Evolutionary conservation across 2,888 invertebrate species (phyloP).

Genomic region (Sturmia bella): DNA sequence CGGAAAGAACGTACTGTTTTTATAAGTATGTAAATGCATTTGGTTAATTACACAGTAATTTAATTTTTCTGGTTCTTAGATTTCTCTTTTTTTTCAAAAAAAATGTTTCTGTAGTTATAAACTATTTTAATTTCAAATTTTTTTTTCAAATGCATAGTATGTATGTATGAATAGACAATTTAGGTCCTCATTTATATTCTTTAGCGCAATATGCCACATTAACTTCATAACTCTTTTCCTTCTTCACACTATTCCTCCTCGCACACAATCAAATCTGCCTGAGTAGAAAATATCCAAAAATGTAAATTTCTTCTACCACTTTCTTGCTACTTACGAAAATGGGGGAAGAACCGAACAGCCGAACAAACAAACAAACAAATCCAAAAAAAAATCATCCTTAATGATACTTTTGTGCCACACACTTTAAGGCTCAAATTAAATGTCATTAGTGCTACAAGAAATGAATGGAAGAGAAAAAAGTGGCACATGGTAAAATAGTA

Average conservation of each 20-base stretch:
- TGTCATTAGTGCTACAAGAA: conserved; percentile 57
- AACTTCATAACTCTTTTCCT: background rate
- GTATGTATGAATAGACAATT: background rate
- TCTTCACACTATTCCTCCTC: background rate
- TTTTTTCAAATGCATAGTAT: too few relatives aligned
- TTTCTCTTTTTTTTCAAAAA: too few relatives aligned
- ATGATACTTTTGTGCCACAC: conserved; percentile 56
- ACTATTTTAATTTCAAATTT: background rate
- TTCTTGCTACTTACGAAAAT: conserved; percentile 8
- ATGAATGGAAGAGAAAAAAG: background rate
- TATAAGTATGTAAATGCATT: too few relatives aligned
- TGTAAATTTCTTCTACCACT: conserved; percentile 7
- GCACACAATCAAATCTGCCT: too few relatives aligned
- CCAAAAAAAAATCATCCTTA: conserved; percentile 35
- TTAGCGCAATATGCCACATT: background rate
- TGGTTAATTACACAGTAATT: too few relatives aligned
- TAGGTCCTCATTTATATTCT: background rate
- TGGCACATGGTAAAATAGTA: conserved; percentile 14
- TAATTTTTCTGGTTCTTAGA: too few relatives aligned
- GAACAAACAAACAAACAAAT: conserved; percentile 27
- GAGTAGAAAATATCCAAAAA: background rate
- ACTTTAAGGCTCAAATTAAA: conserved; percentile 63
- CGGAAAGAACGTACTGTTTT: too few relatives aligned
- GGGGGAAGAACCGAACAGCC: background rate
- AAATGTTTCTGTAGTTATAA: too few relatives aligned